These are phyloP conservation scores for Oncorhynchus gorbuscha DNA, from an alignment of 2,113 vertebrate species.

Conservation along the genomic window DNA sequence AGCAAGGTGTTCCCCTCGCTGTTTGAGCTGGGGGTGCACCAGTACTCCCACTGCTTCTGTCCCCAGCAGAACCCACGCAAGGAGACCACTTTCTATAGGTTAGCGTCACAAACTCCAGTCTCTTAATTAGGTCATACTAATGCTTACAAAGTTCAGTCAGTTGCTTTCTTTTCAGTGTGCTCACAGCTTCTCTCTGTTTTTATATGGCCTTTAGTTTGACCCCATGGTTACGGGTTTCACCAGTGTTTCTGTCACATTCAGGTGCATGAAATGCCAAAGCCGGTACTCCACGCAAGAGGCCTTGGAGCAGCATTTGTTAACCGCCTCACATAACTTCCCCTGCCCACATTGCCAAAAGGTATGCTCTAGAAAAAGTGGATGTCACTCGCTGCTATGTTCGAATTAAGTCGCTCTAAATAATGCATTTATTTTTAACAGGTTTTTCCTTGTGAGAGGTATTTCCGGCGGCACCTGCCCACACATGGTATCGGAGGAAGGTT, in stretches of 20 bases:
- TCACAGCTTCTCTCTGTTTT: too few relatives aligned
- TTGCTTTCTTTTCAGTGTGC: too few relatives aligned
- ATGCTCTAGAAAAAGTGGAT: background rate
- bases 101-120: slow-evolving; percentile 1
- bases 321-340: slow-evolving; percentile 92
- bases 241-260: slow-evolving; percentile 46
- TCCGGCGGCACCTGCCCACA: slow-evolving; percentile 92
- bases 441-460: slow-evolving; percentile 93
- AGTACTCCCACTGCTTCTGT: slow-evolving; percentile 94
- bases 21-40: slow-evolving; percentile 92
- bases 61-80: slow-evolving; percentile 91
- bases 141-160: too few relatives aligned
- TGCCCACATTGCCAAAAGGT: slow-evolving; percentile 98
- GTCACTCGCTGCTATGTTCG: background rate
- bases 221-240: too few relatives aligned
- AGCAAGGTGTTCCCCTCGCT: slow-evolving; percentile 92
- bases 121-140: too few relatives aligned
- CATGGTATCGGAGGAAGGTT: slow-evolving; percentile 89
- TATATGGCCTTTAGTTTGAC: too few relatives aligned
- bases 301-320: slow-evolving; percentile 94
- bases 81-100: slow-evolving; percentile 90
- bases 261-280: slow-evolving; percentile 95
- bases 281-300: slow-evolving; percentile 95
- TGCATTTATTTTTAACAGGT: slow-evolving; percentile 71
- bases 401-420: background rate